phyloP scores from a whole-genome alignment of 1,140 invertebrate genomes.

The Amphibalanus amphitrite region DNA sequence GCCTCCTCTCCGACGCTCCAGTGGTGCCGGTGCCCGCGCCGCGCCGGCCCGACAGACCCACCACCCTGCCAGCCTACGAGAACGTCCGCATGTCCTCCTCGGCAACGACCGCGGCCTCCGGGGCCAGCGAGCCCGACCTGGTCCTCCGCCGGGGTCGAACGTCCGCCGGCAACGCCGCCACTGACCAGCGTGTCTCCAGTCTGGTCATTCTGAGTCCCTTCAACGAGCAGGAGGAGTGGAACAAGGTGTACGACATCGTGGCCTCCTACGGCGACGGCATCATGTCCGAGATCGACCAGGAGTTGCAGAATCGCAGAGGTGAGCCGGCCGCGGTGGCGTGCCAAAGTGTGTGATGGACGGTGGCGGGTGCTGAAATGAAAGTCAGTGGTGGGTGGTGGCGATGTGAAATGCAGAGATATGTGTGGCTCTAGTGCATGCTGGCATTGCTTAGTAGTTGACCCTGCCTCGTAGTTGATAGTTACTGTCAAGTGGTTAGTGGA shows the following conservation, averaged over 20 bases:
- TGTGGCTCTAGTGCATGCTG: no score
- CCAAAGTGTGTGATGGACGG: no score
- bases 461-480: no score
- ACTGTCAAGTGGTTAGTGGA: no score
- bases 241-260: slow-evolving; percentile 85
- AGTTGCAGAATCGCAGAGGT: slow-evolving; percentile 1
- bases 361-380: no score
- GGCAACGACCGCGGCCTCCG: no score
- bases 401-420: no score
- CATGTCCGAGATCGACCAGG: background rate
- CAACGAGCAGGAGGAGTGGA: slow-evolving; percentile 83
- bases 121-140: background rate
- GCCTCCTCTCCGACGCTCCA: background rate
- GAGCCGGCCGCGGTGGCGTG: no score
- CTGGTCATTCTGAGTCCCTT: slow-evolving; percentile 22
- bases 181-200: background rate
- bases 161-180: no score
- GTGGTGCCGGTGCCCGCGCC: background rate
- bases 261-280: slow-evolving; percentile 53
- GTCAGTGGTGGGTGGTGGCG: no score
- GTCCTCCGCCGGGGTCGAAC: background rate
- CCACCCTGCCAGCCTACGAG: background rate
- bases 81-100: background rate
- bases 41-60: background rate
- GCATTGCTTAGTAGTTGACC: no score